Evolutionary conservation across 2,888 invertebrate genomes (phyloP), one percentile per base, ranked within the genome.

Genomic region (Sarcophaga subvicina): DNA sequence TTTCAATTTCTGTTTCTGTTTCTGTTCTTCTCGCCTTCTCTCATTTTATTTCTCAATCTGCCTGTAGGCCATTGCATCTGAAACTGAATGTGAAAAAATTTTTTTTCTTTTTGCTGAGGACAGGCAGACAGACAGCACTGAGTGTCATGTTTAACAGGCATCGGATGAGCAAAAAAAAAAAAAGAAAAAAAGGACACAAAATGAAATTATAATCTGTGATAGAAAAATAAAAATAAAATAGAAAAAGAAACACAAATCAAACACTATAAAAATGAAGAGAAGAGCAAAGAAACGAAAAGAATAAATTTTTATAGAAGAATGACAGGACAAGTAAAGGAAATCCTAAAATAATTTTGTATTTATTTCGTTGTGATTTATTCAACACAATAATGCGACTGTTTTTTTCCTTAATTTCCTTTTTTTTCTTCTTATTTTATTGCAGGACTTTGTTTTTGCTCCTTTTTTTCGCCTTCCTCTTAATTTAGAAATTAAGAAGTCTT

Each of bases 181-280:
- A 25, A 22, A 11, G 12, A 3, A 25, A 3, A 14, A 64, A 64
- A 25, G 17, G 10, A 77, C 27, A 45, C 10, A 63, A 62, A 67
- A 20, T 45, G 37, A 6, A 60, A 75, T 62, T 62, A 81, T 75
- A 69, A 69, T 75, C 67, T 75, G 49, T 67, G 62, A 67, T 47
- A 75, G 49, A 62, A 81, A 75, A 75, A 81, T 62, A 37, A 37
- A 64, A 47, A 63, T 20, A 62, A 81, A 73, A 75, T 20, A 25
- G 14, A 69, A 37, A 62, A 81, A 73, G 75, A 81, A 49, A 81
- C 22, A 75, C 80, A 81, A 67, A 75, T 69, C 80, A 75, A 67
- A 75, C 27, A 69, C 47, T 27, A 80, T 54, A 47, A 45, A 62
- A 63, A 47, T 12, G 17, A 27, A 12, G 45, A 45, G 45, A 59